Conservation (phyloP, 2,113 vertebrate genomes). For the Opisthocomus hoazin region DNA sequence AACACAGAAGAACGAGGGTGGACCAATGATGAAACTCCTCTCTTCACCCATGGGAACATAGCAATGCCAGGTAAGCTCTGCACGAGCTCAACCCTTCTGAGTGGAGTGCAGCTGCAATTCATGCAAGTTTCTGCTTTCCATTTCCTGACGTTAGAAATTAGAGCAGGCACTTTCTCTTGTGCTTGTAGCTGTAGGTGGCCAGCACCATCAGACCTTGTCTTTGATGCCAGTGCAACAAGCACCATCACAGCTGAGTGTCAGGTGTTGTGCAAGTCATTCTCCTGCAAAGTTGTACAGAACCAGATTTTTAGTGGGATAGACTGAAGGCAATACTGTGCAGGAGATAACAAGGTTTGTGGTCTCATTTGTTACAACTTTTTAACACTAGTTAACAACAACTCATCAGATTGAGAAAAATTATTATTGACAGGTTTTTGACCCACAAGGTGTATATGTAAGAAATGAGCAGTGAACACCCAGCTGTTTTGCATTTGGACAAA, state of each 20-base stretch:
- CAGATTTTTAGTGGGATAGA: background rate
- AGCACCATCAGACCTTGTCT: background rate
- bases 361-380: background rate
- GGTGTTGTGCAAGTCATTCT: background rate
- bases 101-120: background rate
- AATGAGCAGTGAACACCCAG: background rate
- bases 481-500: background rate
- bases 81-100: rapidly evolving
- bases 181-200: background rate
- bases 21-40: constrained; percentile 69
- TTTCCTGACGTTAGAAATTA: background rate
- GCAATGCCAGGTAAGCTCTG: constrained; percentile 84
- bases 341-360: background rate
- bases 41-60: constrained; percentile 87
- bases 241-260: background rate
- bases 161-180: background rate
- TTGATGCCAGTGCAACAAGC: background rate
- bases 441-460: background rate
- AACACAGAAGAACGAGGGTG: constrained; percentile 70
- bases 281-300: background rate
- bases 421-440: background rate
- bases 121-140: background rate
- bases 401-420: background rate
- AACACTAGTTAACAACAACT: background rate
- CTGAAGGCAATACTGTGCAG: background rate